phyloP scores from a whole-genome alignment of 2,113 vertebrate species.

The Pollimyrus isidori region DNA sequence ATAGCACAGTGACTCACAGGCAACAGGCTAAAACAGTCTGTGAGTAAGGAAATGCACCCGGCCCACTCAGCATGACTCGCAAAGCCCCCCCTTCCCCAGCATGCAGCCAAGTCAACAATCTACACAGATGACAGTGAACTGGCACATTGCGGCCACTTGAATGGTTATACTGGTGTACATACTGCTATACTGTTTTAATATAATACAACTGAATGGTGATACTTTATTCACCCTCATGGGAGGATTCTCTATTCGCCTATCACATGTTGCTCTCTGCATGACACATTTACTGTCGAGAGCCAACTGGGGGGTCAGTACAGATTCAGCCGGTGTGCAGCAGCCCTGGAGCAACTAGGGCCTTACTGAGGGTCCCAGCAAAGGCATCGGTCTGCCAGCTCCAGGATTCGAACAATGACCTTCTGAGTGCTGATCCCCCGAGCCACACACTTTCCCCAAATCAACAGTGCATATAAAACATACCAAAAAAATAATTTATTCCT shows the following conservation, averaged over 20 bases:
- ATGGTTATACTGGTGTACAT: background rate
- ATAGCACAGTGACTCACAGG: background rate
- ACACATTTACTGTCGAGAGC: background rate
- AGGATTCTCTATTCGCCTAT: background rate
- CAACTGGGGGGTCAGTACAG: background rate
- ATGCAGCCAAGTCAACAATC: background rate
- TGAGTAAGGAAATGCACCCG: background rate
- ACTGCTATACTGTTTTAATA: background rate
- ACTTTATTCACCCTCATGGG: too few species aligned
- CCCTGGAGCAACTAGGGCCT: background rate
- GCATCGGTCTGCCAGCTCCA: background rate
- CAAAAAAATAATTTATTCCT: background rate
- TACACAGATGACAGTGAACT: background rate
- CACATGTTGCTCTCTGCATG: background rate
- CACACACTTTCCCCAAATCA: background rate
- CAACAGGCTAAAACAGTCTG: background rate
- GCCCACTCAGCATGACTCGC: background rate
- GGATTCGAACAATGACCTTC: background rate
- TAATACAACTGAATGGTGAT: background rate
- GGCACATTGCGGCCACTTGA: background rate
- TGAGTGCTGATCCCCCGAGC: background rate
- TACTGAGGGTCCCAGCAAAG: background rate
- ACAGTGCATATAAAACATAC: background rate
- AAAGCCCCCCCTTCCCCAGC: too few species aligned
- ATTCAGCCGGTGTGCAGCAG: background rate